Percentiles rank a stretch among this genome's conserved stretches.
These are phyloP conservation scores for Eudasyphora cyanicolor DNA, from an alignment of 2,888 invertebrate genomes.

Conservation along the genomic window DNA sequence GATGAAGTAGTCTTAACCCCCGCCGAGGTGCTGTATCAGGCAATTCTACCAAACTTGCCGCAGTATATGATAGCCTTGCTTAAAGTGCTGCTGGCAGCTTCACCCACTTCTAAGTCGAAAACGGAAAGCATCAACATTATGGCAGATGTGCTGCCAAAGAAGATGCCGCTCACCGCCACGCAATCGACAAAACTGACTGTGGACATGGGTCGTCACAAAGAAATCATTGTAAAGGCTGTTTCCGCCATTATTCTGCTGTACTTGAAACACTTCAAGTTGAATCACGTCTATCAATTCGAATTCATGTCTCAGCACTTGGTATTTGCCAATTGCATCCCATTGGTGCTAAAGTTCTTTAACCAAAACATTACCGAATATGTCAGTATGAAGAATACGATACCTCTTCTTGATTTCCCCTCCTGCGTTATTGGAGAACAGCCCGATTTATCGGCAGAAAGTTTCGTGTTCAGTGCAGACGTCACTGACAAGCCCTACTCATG, in stretches of 20 bases:
- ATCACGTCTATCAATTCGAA: conserved; percentile 99
- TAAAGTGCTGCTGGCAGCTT: conserved; percentile 97
- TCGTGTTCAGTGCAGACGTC: conserved; percentile 88
- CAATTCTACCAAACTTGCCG: conserved; percentile 96
- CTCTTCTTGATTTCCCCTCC: conserved; percentile 96
- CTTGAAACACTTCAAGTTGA: conserved; percentile 97
- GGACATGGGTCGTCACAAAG: conserved; percentile 98
- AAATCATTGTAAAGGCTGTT: conserved; percentile 98
- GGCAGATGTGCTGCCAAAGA: conserved; percentile 98
- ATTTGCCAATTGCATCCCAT: conserved; percentile 99
- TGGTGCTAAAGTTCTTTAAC: conserved; percentile 99
- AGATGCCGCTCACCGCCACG: conserved; percentile 97
- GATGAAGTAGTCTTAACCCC: conserved; percentile 89
- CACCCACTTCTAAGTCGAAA: conserved; percentile 99
- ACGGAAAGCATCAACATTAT: conserved; percentile 99
- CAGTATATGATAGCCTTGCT: conserved; percentile 98
- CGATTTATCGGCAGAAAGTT: conserved; percentile 93
- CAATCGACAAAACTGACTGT: conserved; percentile 97
- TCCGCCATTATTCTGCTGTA: conserved; percentile 94
- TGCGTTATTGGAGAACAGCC: conserved; percentile 97
- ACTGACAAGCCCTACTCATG: conserved; percentile 92
- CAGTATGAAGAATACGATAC: conserved; percentile 95
- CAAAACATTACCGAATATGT: conserved; percentile 98
- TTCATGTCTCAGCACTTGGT: conserved; percentile 99
- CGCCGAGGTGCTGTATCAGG: conserved; percentile 93